A percentile compares a stretch with the other conserved stretches of the same genome.
These are phyloP conservation scores for Cynoglossus semilaevis DNA, from an alignment of 2,113 vertebrate genomes.

Conservation along the genomic window DNA sequence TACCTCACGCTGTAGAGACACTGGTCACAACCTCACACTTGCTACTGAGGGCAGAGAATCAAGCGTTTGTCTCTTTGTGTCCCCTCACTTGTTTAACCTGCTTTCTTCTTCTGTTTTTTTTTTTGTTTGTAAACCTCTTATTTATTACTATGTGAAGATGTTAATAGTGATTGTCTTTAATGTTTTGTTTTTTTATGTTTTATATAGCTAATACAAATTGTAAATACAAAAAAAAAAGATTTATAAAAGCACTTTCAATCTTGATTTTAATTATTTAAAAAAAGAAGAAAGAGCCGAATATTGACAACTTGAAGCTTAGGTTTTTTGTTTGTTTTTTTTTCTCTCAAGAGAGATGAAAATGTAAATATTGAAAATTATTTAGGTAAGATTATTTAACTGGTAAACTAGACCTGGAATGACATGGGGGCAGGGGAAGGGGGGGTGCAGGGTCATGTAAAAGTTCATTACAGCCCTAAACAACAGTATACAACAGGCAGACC, in stretches of 20 bases:
- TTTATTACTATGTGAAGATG: conserved; percentile 79
- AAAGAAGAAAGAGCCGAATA: conserved; percentile 80
- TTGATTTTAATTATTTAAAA: conserved; percentile 89
- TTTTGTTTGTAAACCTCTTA: conserved; percentile 54
- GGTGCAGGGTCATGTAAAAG: too few species aligned
- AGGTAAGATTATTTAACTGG: conserved; percentile 85
- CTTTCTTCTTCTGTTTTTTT: conserved; percentile 46
- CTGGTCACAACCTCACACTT: conserved; percentile 75
- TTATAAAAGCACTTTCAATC: conserved; percentile 99
- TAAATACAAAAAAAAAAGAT: conserved; percentile 94
- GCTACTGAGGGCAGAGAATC: conserved; percentile 70
- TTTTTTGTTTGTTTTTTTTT: conserved; percentile 71
- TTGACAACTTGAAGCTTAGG: conserved; percentile 85
- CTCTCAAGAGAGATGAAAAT: conserved; percentile 84
- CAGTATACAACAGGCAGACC: conserved; percentile 59
- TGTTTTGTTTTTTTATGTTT: conserved; percentile 69
- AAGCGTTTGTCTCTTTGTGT: conserved; percentile 55
- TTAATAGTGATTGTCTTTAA: conserved; percentile 76
- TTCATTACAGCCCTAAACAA: conserved; percentile 65
- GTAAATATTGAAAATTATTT: conserved; percentile 84
- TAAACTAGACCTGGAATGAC: conserved; percentile 74
- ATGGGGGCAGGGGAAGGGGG: too few species aligned
- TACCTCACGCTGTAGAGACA: conserved; percentile 79
- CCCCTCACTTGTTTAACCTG: conserved; percentile 68
- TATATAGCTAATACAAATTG: conserved; percentile 90